A percentile compares a stretch with the other conserved stretches of the same genome.
Conservation (phyloP, 2,888 invertebrate species). For the Leptinotarsa peninsularis region DNA sequence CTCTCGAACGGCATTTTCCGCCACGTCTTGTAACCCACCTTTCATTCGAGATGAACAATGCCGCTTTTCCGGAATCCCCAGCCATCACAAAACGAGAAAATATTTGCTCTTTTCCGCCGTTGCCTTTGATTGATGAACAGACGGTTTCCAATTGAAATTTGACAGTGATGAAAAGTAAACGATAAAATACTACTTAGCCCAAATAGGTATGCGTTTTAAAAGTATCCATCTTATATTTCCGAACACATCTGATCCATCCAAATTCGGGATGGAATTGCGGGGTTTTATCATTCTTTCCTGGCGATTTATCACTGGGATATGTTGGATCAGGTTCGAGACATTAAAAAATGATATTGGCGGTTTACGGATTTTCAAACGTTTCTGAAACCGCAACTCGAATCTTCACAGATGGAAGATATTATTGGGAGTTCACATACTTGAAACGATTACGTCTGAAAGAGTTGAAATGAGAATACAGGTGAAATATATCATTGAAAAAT, state of each 20-base stretch:
- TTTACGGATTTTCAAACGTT: constrained; percentile 13
- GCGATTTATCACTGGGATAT: constrained; percentile 55
- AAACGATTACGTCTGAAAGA: neutral
- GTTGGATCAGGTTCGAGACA: constrained; percentile 38
- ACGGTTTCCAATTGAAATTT: constrained; percentile 50
- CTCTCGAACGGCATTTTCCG: constrained; percentile 11
- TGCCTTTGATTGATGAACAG: constrained; percentile 47
- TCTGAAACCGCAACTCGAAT: neutral
- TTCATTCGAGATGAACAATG: constrained; percentile 36
- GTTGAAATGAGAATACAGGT: neutral
- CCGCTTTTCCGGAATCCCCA: constrained; percentile 32
- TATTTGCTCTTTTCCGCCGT: constrained; percentile 38
- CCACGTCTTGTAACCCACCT: constrained; percentile 20
- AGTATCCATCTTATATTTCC: constrained; percentile 48
- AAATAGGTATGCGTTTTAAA: constrained; percentile 47
- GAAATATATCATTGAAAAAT: no score
- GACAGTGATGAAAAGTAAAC: constrained; percentile 57
- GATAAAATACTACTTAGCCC: constrained; percentile 60
- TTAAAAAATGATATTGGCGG: constrained; percentile 36
- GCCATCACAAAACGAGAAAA: constrained; percentile 32
- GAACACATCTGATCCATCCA: constrained; percentile 58
- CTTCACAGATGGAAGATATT: neutral
- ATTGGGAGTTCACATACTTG: neutral
- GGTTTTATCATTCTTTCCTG: constrained; percentile 55
- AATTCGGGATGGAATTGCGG: constrained; percentile 53